A percentile compares a stretch with the other conserved stretches of the same genome.
phyloP scores from a whole-genome alignment of 2,113 vertebrate species.

The Anarhynchus alexandrinus region DNA sequence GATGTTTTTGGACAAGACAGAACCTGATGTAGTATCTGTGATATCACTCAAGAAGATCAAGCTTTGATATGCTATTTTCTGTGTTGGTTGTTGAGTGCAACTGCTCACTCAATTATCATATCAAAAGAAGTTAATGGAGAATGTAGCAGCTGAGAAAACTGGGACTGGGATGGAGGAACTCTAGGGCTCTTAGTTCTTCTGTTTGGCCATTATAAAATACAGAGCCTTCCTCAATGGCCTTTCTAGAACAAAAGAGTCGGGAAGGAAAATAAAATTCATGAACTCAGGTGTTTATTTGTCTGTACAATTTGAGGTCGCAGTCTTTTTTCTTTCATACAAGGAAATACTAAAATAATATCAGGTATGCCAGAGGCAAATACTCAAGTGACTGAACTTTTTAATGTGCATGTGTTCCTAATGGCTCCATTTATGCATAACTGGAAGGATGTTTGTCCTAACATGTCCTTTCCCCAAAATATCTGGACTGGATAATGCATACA shows the following conservation, averaged over 20 bases:
- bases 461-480: not conserved
- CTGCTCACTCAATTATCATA: not conserved
- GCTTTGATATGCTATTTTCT: not conserved
- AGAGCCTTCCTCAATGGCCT: not conserved
- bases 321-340: not conserved
- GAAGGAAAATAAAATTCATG: not conserved
- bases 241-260: not conserved
- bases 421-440: not conserved
- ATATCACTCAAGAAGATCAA: not conserved
- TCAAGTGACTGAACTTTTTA: not conserved
- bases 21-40: not conserved
- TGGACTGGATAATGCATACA: not conserved
- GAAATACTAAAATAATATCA: not conserved
- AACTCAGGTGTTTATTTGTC: not conserved
- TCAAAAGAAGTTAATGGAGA: not conserved
- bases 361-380: not conserved
- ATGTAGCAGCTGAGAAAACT: not conserved
- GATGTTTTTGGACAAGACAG: conserved; percentile 17
- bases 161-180: not conserved
- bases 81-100: not conserved
- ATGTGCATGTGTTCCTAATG: not conserved
- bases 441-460: not conserved
- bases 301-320: not conserved
- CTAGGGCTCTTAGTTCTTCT: not conserved
- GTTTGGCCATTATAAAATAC: not conserved